Evolutionary conservation across 2,113 vertebrate genomes (phyloP).

Genomic region (Phrynosoma platyrhinos): DNA sequence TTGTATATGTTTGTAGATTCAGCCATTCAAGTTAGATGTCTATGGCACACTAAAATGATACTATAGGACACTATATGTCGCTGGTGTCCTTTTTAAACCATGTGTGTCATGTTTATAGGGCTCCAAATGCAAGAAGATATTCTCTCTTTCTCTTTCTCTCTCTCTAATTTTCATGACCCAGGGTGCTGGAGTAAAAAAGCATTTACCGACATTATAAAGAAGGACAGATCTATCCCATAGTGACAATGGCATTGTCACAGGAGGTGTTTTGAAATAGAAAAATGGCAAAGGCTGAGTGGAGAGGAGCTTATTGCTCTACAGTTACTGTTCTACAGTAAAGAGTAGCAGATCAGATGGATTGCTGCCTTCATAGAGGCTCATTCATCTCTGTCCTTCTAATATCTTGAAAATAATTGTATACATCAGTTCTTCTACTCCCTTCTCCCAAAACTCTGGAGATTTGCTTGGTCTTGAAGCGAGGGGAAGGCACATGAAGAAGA

Average conservation of each 20-base stretch:
- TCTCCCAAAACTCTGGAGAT: background rate
- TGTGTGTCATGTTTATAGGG: too few relatives aligned
- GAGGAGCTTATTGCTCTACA: background rate
- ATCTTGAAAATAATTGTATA: background rate
- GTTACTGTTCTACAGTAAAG: background rate
- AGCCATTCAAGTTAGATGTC: too few relatives aligned
- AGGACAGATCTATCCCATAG: background rate
- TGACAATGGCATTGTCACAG: background rate
- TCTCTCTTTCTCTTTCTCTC: too few relatives aligned
- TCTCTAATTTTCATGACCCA: too few relatives aligned
- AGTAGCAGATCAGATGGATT: background rate
- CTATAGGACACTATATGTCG: too few relatives aligned
- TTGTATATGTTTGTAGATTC: too few relatives aligned
- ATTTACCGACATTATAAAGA: too few relatives aligned
- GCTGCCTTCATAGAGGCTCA: background rate
- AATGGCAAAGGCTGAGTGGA: background rate
- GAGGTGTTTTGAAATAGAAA: background rate
- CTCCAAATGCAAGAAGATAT: too few relatives aligned
- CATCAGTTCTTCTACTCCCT: background rate
- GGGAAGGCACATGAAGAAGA: background rate
- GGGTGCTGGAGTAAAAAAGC: too few relatives aligned
- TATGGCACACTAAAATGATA: too few relatives aligned
- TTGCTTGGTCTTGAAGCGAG: background rate
- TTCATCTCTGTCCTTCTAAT: background rate
- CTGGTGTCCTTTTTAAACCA: too few relatives aligned